These are phyloP conservation scores for Anser brachyrhynchus DNA, from an alignment of 2,113 vertebrate genomes.

Conservation along the genomic window DNA sequence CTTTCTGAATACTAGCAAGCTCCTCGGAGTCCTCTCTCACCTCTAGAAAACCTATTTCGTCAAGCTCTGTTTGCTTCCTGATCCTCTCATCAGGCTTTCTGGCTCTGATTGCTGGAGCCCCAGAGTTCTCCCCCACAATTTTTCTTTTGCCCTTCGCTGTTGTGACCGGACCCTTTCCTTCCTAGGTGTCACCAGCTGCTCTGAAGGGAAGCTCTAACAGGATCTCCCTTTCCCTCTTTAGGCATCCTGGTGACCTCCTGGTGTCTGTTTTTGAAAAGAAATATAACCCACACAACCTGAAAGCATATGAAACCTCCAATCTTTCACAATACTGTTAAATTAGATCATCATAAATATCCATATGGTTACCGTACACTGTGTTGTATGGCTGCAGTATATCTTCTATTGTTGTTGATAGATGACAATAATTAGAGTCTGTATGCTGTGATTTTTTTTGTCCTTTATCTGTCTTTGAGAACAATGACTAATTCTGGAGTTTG, in stretches of 20 bases:
- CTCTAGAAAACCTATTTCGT: neutral
- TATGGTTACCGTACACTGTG: neutral
- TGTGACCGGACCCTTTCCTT: neutral
- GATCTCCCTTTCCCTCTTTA: neutral
- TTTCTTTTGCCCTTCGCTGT: neutral
- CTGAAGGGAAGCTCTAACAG: neutral
- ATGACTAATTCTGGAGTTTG: neutral
- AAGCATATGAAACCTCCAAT: neutral
- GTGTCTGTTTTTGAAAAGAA: neutral
- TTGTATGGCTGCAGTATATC: neutral
- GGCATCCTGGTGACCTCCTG: neutral
- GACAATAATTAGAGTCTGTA: neutral
- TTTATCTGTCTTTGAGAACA: conserved; percentile 31
- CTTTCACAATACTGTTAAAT: neutral
- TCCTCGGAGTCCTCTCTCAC: neutral
- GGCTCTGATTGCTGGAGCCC: neutral
- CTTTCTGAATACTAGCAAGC: neutral
- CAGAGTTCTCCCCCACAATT: neutral
- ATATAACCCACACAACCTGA: neutral
- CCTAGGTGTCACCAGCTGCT: neutral
- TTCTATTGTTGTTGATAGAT: neutral
- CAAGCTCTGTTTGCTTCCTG: neutral
- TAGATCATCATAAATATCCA: neutral
- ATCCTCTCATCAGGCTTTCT: neutral
- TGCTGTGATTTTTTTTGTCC: neutral